Evolutionary conservation across 2,888 invertebrate genomes (phyloP).

Genomic region (Phasia obesa): DNA sequence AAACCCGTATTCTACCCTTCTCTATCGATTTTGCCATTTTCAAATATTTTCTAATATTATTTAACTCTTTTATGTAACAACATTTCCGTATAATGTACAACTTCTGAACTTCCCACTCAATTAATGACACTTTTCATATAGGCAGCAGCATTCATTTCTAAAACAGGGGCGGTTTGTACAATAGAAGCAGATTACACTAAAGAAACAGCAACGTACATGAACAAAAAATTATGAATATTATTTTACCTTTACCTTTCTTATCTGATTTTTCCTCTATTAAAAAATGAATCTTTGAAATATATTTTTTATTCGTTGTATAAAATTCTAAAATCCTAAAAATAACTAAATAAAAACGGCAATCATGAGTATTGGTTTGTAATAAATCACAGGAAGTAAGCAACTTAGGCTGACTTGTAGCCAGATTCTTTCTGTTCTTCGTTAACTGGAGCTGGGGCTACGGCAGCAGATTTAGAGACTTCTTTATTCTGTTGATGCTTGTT

Average conservation of each 20-base stretch:
- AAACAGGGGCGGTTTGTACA: too few species aligned
- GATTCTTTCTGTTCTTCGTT: slow-evolving; percentile 71
- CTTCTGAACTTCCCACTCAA: too few species aligned
- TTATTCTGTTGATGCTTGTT: slow-evolving; percentile 1
- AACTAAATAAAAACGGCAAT: slow-evolving; percentile 65
- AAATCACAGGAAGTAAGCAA: slow-evolving; percentile 27
- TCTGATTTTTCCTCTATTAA: not conserved
- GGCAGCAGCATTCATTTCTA: too few species aligned
- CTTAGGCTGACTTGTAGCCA: slow-evolving; percentile 47
- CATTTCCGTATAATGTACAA: too few species aligned
- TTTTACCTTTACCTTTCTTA: too few species aligned
- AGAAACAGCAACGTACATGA: too few species aligned
- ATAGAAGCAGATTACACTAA: not conserved
- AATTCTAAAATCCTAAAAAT: slow-evolving; percentile 9
- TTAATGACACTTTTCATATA: too few species aligned
- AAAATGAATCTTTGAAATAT: not conserved
- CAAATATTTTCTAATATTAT: too few species aligned
- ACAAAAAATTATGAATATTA: too few species aligned
- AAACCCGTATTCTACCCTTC: too few species aligned
- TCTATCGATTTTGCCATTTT: too few species aligned
- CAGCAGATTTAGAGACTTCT: slow-evolving; percentile 57
- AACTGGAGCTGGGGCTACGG: slow-evolving; percentile 73
- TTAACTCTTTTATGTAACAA: too few species aligned
- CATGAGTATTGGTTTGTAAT: slow-evolving; percentile 24
- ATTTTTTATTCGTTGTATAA: slow-evolving; percentile 41